A percentile compares a stretch with the other conserved stretches of the same genome.
These are phyloP conservation scores for Caenorhabditis macrosperma DNA, from an alignment of 2,888 invertebrate species.

Conservation along the genomic window DNA sequence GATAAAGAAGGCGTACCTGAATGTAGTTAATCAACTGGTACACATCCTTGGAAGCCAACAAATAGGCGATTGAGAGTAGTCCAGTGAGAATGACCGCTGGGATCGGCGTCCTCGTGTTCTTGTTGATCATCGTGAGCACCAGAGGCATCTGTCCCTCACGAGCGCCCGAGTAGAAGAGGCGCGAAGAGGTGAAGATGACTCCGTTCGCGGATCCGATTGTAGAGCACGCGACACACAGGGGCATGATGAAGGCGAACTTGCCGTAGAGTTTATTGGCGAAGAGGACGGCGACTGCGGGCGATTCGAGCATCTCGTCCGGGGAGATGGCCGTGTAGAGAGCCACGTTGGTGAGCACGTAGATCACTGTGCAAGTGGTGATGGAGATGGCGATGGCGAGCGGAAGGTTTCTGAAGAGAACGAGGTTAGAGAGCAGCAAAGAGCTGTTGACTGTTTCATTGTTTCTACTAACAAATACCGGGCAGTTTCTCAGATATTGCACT, in stretches of 20 bases:
- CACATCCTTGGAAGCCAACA: slow-evolving; percentile 91
- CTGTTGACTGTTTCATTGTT: not conserved
- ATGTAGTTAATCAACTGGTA: slow-evolving; percentile 97
- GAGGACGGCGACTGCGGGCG: slow-evolving; percentile 94
- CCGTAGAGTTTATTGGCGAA: slow-evolving; percentile 86
- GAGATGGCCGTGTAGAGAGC: slow-evolving; percentile 98
- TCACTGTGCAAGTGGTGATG: slow-evolving; percentile 92
- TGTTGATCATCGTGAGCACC: slow-evolving; percentile 82
- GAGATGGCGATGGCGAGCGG: slow-evolving; percentile 96
- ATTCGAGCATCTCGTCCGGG: slow-evolving; percentile 92
- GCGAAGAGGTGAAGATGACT: slow-evolving; percentile 93
- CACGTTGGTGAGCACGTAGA: slow-evolving; percentile 94
- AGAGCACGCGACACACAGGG: slow-evolving; percentile 94
- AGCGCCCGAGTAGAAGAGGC: slow-evolving; percentile 83
- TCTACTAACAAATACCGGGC: too few species aligned
- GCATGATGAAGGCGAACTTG: slow-evolving; percentile 92
- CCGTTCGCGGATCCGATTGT: slow-evolving; percentile 96
- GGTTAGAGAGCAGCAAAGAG: not conserved
- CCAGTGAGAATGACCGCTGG: slow-evolving; percentile 84
- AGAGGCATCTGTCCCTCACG: slow-evolving; percentile 82
- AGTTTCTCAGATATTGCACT: too few species aligned
- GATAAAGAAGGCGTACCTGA: slow-evolving; percentile 75
- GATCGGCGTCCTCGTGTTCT: slow-evolving; percentile 81
- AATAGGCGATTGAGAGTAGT: slow-evolving; percentile 91
- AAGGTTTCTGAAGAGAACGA: slow-evolving; percentile 87